Conservation (phyloP, 2,888 invertebrate species). For the Cetonia aurata region DNA sequence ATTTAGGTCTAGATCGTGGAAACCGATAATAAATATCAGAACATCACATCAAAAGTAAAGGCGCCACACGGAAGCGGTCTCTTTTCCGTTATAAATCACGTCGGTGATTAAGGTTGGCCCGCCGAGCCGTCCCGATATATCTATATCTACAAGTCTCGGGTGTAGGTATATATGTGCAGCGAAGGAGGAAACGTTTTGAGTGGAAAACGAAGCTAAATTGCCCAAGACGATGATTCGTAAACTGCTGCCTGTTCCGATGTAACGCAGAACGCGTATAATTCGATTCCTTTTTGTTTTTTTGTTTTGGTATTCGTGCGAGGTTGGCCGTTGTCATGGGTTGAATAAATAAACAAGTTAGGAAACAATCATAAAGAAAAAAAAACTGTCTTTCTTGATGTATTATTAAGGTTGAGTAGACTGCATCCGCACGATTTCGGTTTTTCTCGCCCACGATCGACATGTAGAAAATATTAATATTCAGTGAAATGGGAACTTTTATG, state of each 20-base stretch:
- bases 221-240: conserved; percentile 35
- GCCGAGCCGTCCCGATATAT: conserved; percentile 42
- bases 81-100: conserved; percentile 49
- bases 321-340: neutral
- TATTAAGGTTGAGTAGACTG: neutral
- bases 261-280: conserved; percentile 4
- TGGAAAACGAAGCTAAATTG: conserved; percentile 37
- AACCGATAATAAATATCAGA: conserved; percentile 43
- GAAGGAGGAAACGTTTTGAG: conserved; percentile 6
- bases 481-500: conserved; percentile 8
- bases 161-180: conserved; percentile 10
- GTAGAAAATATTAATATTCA: conserved; percentile 1
- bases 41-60: conserved; percentile 41
- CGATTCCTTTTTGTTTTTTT: neutral
- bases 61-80: conserved; percentile 50
- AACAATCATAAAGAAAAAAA: conserved; percentile 8
- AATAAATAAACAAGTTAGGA: conserved; percentile 6
- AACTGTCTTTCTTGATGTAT: neutral
- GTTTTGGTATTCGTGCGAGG: neutral
- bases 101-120: conserved; percentile 48
- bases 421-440: conserved; percentile 2
- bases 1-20: conserved; percentile 42
- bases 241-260: neutral
- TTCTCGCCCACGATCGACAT: conserved; percentile 6
- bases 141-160: conserved; percentile 14